Percentiles rank a stretch among this genome's conserved stretches.
phyloP scores from a whole-genome alignment of 2,888 invertebrate species.

The Diarsia dahlii region DNA sequence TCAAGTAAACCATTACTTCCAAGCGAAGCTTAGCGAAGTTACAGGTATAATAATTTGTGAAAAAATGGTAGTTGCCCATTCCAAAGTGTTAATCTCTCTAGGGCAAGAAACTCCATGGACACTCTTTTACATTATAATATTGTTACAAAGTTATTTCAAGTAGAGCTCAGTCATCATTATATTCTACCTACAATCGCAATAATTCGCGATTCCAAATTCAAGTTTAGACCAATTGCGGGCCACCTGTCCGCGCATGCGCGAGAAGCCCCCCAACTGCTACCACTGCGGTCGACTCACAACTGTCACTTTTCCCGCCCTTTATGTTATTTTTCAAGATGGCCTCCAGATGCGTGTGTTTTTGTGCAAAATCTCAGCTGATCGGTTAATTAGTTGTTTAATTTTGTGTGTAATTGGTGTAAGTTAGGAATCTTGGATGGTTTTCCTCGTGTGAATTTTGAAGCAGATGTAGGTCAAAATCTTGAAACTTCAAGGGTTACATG shows the following conservation, averaged over 20 bases:
- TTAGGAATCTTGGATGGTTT: slow-evolving; percentile 71
- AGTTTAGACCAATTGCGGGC: slow-evolving; percentile 68
- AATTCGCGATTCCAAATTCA: slow-evolving; percentile 46
- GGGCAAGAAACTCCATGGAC: no score
- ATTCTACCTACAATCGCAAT: slow-evolving; percentile 18
- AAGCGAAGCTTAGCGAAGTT: no score
- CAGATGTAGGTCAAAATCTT: slow-evolving; percentile 74
- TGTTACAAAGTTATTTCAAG: no score
- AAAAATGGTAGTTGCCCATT: no score
- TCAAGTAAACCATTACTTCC: no score
- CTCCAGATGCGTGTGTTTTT: slow-evolving; percentile 78
- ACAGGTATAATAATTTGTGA: no score
- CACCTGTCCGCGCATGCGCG: slow-evolving; percentile 83
- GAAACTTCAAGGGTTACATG: not conserved
- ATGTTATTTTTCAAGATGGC: slow-evolving; percentile 73
- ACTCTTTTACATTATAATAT: no score
- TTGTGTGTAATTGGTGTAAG: slow-evolving; percentile 71
- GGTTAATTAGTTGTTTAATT: slow-evolving; percentile 79
- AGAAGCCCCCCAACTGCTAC: slow-evolving; percentile 75
- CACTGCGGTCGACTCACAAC: slow-evolving; percentile 83
- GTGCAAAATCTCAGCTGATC: slow-evolving; percentile 81
- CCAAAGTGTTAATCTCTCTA: no score
- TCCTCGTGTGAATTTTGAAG: slow-evolving; percentile 78
- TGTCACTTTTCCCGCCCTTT: slow-evolving; percentile 82
- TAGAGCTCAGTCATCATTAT: not conserved